phyloP scores from a whole-genome alignment of 2,113 vertebrate genomes.

The Macroglossus sobrinus region DNA sequence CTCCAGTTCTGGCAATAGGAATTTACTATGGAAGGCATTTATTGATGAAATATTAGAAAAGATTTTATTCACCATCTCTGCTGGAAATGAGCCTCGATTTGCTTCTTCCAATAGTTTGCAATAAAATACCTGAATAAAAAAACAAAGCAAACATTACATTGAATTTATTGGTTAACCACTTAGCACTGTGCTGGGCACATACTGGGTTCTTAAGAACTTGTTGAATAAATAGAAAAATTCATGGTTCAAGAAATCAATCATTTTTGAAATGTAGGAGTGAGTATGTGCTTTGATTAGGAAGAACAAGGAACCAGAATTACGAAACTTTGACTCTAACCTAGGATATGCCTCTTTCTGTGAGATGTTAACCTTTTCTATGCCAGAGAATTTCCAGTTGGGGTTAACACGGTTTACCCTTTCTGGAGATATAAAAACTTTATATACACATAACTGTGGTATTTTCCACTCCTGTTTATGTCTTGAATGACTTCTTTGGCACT shows the following conservation, averaged over 20 bases:
- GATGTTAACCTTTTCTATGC: neutral
- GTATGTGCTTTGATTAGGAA: conserved; percentile 1
- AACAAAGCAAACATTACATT: conserved; percentile 49
- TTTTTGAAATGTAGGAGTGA: neutral
- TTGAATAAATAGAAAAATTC: neutral
- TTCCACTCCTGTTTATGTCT: neutral
- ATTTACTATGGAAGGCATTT: conserved; percentile 94
- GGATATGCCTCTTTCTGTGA: neutral
- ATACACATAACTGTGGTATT: neutral
- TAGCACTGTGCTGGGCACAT: neutral
- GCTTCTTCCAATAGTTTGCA: conserved; percentile 94
- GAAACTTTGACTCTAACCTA: neutral
- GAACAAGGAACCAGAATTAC: neutral
- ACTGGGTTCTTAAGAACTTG: neutral
- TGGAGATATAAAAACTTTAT: neutral
- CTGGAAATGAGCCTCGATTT: conserved; percentile 92
- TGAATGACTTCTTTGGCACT: neutral
- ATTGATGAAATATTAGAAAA: conserved; percentile 99
- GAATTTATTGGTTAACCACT: neutral
- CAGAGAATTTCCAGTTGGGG: neutral
- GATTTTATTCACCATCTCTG: conserved; percentile 96
- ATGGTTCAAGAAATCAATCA: neutral
- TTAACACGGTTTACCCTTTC: neutral
- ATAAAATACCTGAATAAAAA: conserved; percentile 90
- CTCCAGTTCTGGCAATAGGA: conserved; percentile 96